Base-by-base conservation (phyloP, 1,140 invertebrate genomes). In the Amphibalanus amphitrite region DNA sequence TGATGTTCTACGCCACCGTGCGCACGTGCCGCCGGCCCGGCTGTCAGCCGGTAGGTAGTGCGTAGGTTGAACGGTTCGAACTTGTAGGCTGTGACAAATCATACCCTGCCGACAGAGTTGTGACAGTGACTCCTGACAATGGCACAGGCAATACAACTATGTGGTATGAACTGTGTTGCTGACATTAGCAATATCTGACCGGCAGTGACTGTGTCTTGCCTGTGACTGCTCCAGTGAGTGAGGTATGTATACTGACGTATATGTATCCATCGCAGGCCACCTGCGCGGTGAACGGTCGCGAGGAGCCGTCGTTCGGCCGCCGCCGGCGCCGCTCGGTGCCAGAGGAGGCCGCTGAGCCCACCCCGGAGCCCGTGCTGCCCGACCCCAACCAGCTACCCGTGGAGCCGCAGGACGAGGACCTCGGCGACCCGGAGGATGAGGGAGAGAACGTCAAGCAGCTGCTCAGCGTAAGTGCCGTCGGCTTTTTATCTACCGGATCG, bases 1-100 rank as follows among this genome's bases (percentile, higher is more conserved):
- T 95, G 69, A 91, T 95, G 0, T 95, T 95, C 78, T 92, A 95
- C 81, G 93, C 93, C 0, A 95, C 90, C 0, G 92, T 95, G 0
- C 83, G 89, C 72, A 92, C 91, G 0, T 95, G 92, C 76, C 81
- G 91, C 68, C 90, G 92, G 72, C 65, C 33, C 15, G 91, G 91
- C 0, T 95, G 92, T 79, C 90, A 92, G 79, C 91, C 92, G 47
- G 88, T 88, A 76, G 79, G 76, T 75, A 71, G n/a, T n/a, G n/a
- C n/a, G n/a, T n/a, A n/a, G n/a, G n/a, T n/a, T n/a, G n/a, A n/a
- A n/a, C n/a, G n/a, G n/a, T n/a, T n/a, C n/a, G n/a, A n/a, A n/a
- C n/a, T n/a, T n/a, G n/a, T n/a, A n/a, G n/a, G n/a, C n/a, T n/a
- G n/a, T n/a, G n/a, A n/a, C n/a, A n/a, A n/a, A n/a, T n/a, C n/a